A percentile compares a stretch with the other conserved stretches of the same genome.
phyloP scores from a whole-genome alignment of 2,797 vertebrate species.

The Hydrolagus colliei region DNA sequence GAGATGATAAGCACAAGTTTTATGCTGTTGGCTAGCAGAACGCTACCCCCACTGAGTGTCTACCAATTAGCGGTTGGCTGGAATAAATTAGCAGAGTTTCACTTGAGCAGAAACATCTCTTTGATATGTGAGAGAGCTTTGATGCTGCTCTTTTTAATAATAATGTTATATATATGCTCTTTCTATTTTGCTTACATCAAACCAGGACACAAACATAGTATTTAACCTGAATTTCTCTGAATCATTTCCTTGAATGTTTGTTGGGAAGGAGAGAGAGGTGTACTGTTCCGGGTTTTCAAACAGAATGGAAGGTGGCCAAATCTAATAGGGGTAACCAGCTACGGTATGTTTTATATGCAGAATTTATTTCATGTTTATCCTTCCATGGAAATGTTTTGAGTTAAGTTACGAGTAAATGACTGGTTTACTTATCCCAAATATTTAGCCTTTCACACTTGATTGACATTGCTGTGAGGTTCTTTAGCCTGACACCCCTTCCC shows the following conservation, averaged over 20 bases:
- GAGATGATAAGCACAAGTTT: constrained; percentile 10
- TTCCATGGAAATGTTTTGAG: background rate
- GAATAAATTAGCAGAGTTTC: constrained; percentile 4
- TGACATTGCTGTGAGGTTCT: background rate
- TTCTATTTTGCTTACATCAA: constrained; percentile 1
- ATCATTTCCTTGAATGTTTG: background rate
- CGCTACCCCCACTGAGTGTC: background rate
- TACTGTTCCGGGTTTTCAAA: background rate
- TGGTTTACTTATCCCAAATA: background rate
- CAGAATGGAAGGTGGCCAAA: constrained; percentile 3
- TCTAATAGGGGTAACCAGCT: background rate
- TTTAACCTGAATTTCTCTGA: background rate
- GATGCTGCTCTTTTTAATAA: background rate
- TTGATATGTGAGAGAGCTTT: background rate
- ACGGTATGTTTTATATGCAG: background rate
- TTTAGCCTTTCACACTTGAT: background rate
- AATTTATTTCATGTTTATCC: background rate
- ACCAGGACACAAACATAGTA: background rate
- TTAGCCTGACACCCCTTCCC: background rate
- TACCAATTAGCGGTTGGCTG: background rate
- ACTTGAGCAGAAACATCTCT: background rate
- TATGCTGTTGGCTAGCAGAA: background rate
- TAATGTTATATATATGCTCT: no score
- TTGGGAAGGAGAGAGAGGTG: background rate
- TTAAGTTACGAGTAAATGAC: background rate